phyloP scores from a whole-genome alignment of 2,888 invertebrate genomes.

The Pinctada fucata region DNA sequence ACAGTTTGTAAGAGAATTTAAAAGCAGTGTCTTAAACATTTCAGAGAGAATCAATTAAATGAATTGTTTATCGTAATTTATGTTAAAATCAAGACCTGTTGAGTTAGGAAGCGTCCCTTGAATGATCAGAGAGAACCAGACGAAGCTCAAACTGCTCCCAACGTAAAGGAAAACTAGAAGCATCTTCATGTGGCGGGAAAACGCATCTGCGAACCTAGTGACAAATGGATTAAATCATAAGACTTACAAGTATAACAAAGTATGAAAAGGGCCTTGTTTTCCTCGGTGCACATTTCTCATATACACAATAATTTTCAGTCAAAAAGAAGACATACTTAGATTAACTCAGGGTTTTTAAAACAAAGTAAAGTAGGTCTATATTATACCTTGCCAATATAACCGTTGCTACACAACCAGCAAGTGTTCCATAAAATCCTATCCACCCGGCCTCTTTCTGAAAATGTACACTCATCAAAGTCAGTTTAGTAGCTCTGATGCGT shows the following conservation, averaged over 20 bases:
- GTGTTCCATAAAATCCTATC: conserved; percentile 64
- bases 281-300: neutral
- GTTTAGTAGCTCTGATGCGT: too few species aligned
- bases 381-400: conserved; percentile 58
- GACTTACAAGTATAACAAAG: too few species aligned
- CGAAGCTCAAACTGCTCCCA: conserved; percentile 45
- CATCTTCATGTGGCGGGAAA: conserved; percentile 62
- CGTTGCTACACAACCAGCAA: conserved; percentile 55
- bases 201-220: conserved; percentile 61
- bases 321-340: neutral
- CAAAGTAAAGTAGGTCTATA: neutral
- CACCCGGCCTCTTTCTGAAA: conserved; percentile 66
- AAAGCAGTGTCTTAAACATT: too few species aligned
- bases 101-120: conserved; percentile 44
- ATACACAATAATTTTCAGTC: neutral
- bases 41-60: too few species aligned
- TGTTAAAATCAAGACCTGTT: conserved; percentile 16
- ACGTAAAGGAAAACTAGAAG: conserved; percentile 60
- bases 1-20: neutral
- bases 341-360: neutral
- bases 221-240: neutral
- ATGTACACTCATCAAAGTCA: neutral
- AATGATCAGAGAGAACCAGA: conserved; percentile 49
- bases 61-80: too few species aligned
- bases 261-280: neutral